phyloP scores from a whole-genome alignment of 2,888 invertebrate genomes.

The Ophion costatus region DNA sequence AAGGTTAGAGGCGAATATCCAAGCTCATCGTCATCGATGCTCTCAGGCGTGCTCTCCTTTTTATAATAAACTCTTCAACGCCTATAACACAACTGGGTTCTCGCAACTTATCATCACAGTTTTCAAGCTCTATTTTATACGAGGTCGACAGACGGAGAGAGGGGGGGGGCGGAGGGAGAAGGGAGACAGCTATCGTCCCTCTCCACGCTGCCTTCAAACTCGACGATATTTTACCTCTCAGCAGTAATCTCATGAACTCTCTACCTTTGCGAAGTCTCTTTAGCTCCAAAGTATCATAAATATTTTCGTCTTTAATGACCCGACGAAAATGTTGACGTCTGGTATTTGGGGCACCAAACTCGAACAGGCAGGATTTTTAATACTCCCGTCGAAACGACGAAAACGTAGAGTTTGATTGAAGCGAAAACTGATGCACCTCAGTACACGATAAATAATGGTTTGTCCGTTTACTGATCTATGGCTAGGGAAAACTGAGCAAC shows the following conservation, averaged over 20 bases:
- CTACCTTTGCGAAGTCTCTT: conserved; percentile 40
- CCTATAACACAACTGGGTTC: conserved; percentile 61
- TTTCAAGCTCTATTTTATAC: conserved; percentile 55
- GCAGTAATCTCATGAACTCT: conserved; percentile 51
- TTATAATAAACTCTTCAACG: conserved; percentile 56
- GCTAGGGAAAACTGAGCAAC: too few relatives aligned
- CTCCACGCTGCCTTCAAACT: background rate
- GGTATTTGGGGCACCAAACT: background rate
- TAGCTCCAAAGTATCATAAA: background rate
- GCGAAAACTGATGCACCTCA: background rate
- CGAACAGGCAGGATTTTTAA: background rate
- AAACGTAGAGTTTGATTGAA: background rate
- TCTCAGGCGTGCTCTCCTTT: conserved; percentile 46
- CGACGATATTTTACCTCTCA: conserved; percentile 7
- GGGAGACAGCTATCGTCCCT: background rate
- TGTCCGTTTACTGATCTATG: too few relatives aligned
- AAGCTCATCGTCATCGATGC: conserved; percentile 35
- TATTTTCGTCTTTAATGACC: background rate
- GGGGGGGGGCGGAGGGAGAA: background rate
- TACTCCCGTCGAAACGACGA: background rate
- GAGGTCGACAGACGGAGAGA: conserved; percentile 58
- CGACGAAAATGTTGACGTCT: background rate
- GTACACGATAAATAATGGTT: background rate
- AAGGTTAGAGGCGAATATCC: conserved; percentile 53
- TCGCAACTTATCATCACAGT: conserved; percentile 25